Base-by-base conservation (phyloP, 2,888 invertebrate species). In the Ethmia dodecea region DNA sequence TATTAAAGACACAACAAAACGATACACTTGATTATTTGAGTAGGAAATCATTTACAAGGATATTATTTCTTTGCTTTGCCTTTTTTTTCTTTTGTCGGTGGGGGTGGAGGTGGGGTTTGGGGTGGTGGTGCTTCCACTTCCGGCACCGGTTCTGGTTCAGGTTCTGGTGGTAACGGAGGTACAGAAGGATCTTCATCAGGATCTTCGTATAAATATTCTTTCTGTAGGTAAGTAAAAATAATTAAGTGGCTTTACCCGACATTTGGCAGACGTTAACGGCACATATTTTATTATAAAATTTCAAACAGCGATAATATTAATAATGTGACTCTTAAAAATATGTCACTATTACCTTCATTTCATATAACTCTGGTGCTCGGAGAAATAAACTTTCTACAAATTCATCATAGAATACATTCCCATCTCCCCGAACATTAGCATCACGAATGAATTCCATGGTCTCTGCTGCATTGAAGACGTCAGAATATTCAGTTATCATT, bases 101-200 rank as follows among this genome's bases (percentile, higher is more conserved):
- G 27, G 24, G 56, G 45, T 3, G 49, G 38, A 43, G 0, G 49
- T 0, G 52, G 43, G 0, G 47, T 37, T 2, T 44, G 43, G 0
- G 48, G 48, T 0, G 50, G 50, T 2, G 50, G 43, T 10, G 38
- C 37, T 35, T 49, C 47, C 43, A 48, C 55, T 42, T 44, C 15
- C 13, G 35, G 37, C 28, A 31, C 33, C 6, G 30, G 30, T 20
- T 30, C 31, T 6, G 39, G 40, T 31, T 43, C 43, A 20, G 43
- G 42, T 10, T 35, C 37, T 4, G 54, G 43, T 14, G 60, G 62
- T 36, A 65, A 65, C 12, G 68, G 66, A 1, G 66, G 66, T 5
- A 77, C 62, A 4, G 81, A 79, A 8, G 83, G 83, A 47, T 84
- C 83, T 52, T 80, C 78, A 35, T 75, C 63, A 8, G 83, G 65